A percentile compares a stretch with the other conserved stretches of the same genome.
Conservation (phyloP, 2,113 vertebrate genomes). For the Coturnix japonica region DNA sequence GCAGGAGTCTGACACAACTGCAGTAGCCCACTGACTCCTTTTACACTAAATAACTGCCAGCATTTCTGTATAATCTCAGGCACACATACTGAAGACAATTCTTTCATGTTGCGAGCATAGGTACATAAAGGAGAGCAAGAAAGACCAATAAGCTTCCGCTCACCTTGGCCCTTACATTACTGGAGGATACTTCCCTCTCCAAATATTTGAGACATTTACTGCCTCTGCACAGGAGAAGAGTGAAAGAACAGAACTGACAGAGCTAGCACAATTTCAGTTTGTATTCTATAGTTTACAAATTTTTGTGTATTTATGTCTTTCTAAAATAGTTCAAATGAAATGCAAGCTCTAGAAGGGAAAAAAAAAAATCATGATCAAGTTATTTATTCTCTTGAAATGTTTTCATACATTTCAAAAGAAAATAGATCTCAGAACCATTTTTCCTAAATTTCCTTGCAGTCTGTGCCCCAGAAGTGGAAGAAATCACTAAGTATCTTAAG, state of each 20-base stretch:
- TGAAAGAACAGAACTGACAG: not conserved
- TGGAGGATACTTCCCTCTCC: not conserved
- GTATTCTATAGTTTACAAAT: not conserved
- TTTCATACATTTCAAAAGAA: not conserved
- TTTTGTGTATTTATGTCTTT: not conserved
- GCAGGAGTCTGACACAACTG: constrained; percentile 8
- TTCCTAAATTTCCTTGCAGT: not conserved
- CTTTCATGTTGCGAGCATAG: not conserved
- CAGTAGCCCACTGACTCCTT: not conserved
- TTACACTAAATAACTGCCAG: constrained; percentile 6
- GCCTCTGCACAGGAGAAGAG: not conserved
- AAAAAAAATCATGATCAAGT: not conserved
- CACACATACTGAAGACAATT: not conserved
- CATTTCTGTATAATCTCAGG: not conserved
- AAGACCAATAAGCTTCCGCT: not conserved
- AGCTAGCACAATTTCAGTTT: fast-evolving
- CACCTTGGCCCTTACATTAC: not conserved
- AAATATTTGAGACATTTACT: not conserved
- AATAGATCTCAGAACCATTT: constrained; percentile 4
- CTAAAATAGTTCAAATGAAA: not conserved
- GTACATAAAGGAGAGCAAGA: not conserved
- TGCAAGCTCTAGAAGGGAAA: not conserved
- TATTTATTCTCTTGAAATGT: not conserved
- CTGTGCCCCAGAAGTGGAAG: not conserved
- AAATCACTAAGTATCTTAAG: not conserved